Evolutionary conservation across 2,113 vertebrate species (phyloP).

Genomic region (Sylvia atricapilla): DNA sequence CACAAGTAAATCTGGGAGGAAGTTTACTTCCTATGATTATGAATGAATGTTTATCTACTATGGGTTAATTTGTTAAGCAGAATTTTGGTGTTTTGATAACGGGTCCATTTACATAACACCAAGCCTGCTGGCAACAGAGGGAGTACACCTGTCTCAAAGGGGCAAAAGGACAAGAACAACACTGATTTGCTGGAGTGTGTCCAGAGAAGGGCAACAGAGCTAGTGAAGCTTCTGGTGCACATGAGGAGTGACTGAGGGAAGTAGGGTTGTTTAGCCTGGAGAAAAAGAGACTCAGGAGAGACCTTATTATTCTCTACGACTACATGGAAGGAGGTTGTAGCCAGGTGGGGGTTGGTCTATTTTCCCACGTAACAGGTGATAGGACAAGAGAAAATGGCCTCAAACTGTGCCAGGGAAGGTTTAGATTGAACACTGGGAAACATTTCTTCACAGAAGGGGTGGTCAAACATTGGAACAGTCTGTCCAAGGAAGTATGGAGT

Average conservation of each 20-base stretch:
- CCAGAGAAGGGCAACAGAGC: not conserved
- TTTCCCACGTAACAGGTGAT: not conserved
- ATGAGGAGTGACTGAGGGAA: not conserved
- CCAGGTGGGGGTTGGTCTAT: not conserved
- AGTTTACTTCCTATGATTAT: constrained; percentile 28
- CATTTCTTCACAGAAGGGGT: not conserved
- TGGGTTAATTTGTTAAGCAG: constrained; percentile 11
- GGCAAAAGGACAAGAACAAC: not conserved
- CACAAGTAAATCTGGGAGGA: constrained; percentile 6
- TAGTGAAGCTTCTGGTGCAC: not conserved
- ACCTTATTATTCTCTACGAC: not conserved
- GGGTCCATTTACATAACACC: not conserved
- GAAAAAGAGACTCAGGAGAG: not conserved
- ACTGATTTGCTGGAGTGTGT: not conserved
- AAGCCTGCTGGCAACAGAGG: not conserved
- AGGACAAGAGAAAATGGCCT: not conserved
- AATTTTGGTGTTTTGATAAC: not conserved
- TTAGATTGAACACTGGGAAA: not conserved
- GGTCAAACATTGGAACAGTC: not conserved
- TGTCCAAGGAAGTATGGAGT: not conserved
- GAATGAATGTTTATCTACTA: not conserved
- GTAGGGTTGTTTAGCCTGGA: not conserved
- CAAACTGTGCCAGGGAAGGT: not conserved
- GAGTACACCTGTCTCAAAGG: not conserved
- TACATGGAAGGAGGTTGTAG: not conserved